phyloP scores from a whole-genome alignment of 2,113 vertebrate genomes.

The Lipotes vexillifer region DNA sequence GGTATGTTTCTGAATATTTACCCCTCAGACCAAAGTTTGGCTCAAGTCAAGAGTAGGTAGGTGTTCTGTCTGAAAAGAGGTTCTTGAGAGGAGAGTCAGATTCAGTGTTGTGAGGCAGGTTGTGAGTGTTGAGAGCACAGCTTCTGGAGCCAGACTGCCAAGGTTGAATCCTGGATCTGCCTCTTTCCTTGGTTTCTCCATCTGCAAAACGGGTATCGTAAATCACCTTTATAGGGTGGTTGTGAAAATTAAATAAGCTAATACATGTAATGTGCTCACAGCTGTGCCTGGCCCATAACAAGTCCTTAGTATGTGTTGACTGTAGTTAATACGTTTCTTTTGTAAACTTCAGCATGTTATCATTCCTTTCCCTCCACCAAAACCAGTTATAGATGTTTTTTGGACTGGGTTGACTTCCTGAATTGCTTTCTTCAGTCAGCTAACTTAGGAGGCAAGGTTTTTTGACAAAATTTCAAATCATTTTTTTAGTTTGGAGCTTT shows the following conservation, averaged over 20 bases:
- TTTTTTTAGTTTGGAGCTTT: background rate
- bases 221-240: background rate
- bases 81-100: background rate
- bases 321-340: background rate
- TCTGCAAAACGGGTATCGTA: background rate
- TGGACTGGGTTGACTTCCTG: background rate
- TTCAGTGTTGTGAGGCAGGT: background rate
- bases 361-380: background rate
- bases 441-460: background rate
- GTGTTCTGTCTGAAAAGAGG: background rate
- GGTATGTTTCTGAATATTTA: constrained; percentile 80
- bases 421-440: background rate
- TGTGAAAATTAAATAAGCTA: background rate
- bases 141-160: background rate
- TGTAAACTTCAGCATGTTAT: background rate
- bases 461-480: background rate
- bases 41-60: constrained; percentile 9
- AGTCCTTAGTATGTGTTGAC: background rate
- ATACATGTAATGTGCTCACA: background rate
- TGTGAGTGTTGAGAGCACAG: background rate
- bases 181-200: background rate
- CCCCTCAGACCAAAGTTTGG: background rate
- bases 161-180: background rate
- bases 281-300: background rate
- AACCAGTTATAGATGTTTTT: background rate